Evolutionary conservation across 2,113 vertebrate genomes (phyloP).

Genomic region (Verasper variegatus): DNA sequence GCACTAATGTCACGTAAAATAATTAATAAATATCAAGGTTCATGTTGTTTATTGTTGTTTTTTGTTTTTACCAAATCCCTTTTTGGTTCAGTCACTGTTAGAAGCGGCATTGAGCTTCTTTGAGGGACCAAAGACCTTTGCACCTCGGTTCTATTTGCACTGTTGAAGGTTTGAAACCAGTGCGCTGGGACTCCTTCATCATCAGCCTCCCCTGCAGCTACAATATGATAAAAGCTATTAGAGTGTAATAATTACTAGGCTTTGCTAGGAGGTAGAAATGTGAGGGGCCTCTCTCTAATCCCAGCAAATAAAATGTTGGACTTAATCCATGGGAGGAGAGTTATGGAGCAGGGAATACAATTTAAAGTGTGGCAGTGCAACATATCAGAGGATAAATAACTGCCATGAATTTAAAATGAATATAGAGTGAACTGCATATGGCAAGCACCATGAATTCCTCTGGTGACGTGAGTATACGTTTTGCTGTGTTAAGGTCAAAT

Average conservation of each 20-base stretch:
- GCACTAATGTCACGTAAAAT: constrained; percentile 8
- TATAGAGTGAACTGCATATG: not conserved
- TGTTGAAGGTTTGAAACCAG: constrained; percentile 31
- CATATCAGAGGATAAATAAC: constrained; percentile 58
- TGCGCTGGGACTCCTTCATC: constrained; percentile 41
- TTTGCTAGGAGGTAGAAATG: constrained; percentile 47
- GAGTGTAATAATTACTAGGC: constrained; percentile 64
- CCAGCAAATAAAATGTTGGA: constrained; percentile 64
- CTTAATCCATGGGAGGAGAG: constrained; percentile 47
- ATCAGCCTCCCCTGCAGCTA: constrained; percentile 45
- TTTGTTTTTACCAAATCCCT: not conserved
- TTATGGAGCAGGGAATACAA: constrained; percentile 63
- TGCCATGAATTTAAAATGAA: constrained; percentile 51
- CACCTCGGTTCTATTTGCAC: constrained; percentile 20
- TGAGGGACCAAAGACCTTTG: constrained; percentile 3
- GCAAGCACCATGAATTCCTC: constrained; percentile 21
- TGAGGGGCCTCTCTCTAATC: constrained; percentile 60
- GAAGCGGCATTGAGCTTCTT: not conserved
- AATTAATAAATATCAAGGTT: constrained; percentile 16
- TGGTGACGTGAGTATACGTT: constrained; percentile 19
- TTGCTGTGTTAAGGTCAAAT: constrained; percentile 20
- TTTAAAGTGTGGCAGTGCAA: constrained; percentile 55
- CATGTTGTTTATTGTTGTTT: not conserved
- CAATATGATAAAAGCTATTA: constrained; percentile 71
- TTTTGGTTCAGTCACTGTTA: constrained; percentile 7